Evolutionary conservation across 2,113 vertebrate species (phyloP), one percentile per base, ranked within the genome.

Genomic region (Nycticebus coucang): DNA sequence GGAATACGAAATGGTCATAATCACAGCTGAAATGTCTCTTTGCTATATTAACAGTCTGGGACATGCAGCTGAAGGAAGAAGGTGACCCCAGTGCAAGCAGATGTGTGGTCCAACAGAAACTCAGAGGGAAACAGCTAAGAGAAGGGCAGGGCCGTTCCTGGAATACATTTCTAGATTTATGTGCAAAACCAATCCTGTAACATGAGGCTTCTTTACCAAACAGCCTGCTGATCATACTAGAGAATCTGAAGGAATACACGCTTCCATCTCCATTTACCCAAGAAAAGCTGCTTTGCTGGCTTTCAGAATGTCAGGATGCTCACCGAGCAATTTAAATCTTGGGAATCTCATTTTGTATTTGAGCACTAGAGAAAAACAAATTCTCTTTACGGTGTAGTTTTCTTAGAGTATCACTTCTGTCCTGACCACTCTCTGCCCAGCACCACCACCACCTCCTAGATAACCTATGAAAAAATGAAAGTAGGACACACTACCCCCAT

Each of bases 1-100:
- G 93, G 94, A 92, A 95, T 84, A 95, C 93, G 96, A 95, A 93
- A 96, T 97, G 87, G 87, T 97, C 93, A 97, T 74, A 94, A 94
- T 95, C 11, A 94, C 93, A 95, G 77, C 77, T 94, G 92, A 98
- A 97, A 97, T 94, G 90, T 93, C 90, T 77, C 87, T 96, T 72
- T 89, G 96, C 91, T 96, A 91, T 85, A 84, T 97, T 93, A 97
- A 98, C 96, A 96, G 95, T 98, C 96, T 98, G 81, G 68, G 94
- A 92, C 96, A 95, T 60, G 87, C 97, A 94, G 78, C 30, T 69
- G 87, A 94, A 96, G 87, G 41, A 89, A 95, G 69, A 89, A 82
- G 96, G 94, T 0, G 13, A 92, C 79, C 94, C 96, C 95, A 74
- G 96, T 77, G 33, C 71, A 95, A 97, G 87, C 89, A 82, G 74